Evolutionary conservation across 2,797 vertebrate species (phyloP).

Genomic region (Eulemur albifrons): DNA sequence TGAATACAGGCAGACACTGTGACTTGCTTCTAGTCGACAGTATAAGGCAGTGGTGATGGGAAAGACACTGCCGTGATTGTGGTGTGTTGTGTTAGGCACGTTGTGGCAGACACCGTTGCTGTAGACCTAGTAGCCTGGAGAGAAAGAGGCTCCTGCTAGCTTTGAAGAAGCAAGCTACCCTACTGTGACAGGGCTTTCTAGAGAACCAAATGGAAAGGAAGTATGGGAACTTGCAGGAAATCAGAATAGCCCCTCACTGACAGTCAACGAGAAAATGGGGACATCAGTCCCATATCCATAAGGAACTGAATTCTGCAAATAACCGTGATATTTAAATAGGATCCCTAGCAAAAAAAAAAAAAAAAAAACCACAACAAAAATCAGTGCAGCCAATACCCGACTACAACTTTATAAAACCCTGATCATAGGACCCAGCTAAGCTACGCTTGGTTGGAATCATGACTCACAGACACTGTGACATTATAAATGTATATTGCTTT

Average conservation of each 20-base stretch:
- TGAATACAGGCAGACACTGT: neutral
- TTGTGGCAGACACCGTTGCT: too few relatives aligned
- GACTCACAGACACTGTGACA: neutral
- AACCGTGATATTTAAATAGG: neutral
- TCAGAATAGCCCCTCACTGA: neutral
- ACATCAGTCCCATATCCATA: neutral
- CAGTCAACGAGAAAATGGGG: neutral
- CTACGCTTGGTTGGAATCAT: neutral
- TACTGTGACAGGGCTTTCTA: neutral
- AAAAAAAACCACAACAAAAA: neutral
- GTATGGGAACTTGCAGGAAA: neutral
- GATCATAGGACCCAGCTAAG: neutral
- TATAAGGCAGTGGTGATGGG: neutral
- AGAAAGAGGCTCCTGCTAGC: neutral
- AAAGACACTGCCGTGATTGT: neutral
- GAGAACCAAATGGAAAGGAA: neutral
- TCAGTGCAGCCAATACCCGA: neutral
- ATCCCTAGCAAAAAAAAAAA: neutral
- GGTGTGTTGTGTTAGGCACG: neutral
- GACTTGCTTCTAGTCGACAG: neutral
- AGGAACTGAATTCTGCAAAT: neutral
- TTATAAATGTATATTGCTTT: neutral
- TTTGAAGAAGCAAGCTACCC: neutral
- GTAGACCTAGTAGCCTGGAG: neutral
- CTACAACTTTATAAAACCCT: neutral